These are phyloP conservation scores for Ceratitis capitata DNA, from an alignment of 1,140 invertebrate genomes.

Conservation along the genomic window DNA sequence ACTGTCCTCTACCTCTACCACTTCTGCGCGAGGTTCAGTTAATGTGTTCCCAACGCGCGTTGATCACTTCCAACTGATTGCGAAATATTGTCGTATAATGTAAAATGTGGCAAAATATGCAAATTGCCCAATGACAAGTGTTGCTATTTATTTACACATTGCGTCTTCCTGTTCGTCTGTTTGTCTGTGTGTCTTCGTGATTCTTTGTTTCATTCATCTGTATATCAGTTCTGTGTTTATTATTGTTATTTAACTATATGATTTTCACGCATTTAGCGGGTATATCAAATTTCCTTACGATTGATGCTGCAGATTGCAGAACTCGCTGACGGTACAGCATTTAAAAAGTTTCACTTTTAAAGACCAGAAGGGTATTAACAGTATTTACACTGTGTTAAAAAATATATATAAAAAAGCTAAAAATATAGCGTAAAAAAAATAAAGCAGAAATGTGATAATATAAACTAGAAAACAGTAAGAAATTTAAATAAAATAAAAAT, in stretches of 20 bases:
- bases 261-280: conserved; percentile 22
- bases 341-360: background rate
- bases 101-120: conserved; percentile 40
- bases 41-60: background rate
- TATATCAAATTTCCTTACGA: conserved; percentile 34
- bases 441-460: too few species aligned
- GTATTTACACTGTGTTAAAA: background rate
- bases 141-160: background rate
- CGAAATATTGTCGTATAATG: conserved; percentile 36
- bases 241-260: conserved; percentile 24
- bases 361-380: background rate
- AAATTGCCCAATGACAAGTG: conserved; percentile 39
- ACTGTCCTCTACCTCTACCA: background rate
- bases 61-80: conserved; percentile 22
- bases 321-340: background rate
- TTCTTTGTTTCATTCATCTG: conserved; percentile 16
- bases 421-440: background rate
- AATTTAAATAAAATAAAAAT: too few species aligned
- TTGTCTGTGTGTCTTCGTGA: background rate
- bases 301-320: background rate
- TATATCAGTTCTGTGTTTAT: background rate
- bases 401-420: too few species aligned
- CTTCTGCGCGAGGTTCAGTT: background rate
- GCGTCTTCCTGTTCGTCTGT: background rate
- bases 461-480: too few species aligned